These are phyloP conservation scores for Orgyia antiqua DNA, from an alignment of 2,888 invertebrate genomes.

Conservation along the genomic window DNA sequence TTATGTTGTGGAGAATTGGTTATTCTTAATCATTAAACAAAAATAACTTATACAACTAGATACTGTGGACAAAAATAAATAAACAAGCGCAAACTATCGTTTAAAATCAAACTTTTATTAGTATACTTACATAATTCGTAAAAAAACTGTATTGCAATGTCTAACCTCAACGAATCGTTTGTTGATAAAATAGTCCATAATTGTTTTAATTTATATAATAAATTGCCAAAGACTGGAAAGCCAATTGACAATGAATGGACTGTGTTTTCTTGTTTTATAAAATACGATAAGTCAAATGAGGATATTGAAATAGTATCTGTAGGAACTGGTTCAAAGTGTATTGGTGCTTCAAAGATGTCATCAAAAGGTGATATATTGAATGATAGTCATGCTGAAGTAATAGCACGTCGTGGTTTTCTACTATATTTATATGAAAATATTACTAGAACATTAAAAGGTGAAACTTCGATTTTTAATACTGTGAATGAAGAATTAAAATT, in stretches of 20 bases:
- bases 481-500: constrained; percentile 62
- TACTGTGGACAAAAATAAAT: too few species aligned
- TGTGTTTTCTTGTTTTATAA: constrained; percentile 85
- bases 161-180: constrained; percentile 31
- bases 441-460: constrained; percentile 41
- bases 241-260: constrained; percentile 90
- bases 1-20: too few species aligned
- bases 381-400: constrained; percentile 95
- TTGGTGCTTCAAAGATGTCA: constrained; percentile 84
- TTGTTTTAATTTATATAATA: constrained; percentile 79
- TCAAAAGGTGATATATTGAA: constrained; percentile 84
- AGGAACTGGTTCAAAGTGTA: constrained; percentile 95
- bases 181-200: constrained; percentile 75
- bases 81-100: too few species aligned
- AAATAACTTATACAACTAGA: too few species aligned
- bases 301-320: constrained; percentile 83
- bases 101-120: too few species aligned
- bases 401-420: constrained; percentile 89
- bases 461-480: constrained; percentile 46
- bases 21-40: too few species aligned
- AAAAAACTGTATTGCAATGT: too few species aligned
- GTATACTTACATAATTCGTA: too few species aligned
- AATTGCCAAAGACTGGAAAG: constrained; percentile 88
- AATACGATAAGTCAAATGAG: constrained; percentile 52
- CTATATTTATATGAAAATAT: constrained; percentile 85